These are phyloP conservation scores for Lepisosteus oculatus DNA, from an alignment of 2,113 vertebrate species.

Conservation along the genomic window DNA sequence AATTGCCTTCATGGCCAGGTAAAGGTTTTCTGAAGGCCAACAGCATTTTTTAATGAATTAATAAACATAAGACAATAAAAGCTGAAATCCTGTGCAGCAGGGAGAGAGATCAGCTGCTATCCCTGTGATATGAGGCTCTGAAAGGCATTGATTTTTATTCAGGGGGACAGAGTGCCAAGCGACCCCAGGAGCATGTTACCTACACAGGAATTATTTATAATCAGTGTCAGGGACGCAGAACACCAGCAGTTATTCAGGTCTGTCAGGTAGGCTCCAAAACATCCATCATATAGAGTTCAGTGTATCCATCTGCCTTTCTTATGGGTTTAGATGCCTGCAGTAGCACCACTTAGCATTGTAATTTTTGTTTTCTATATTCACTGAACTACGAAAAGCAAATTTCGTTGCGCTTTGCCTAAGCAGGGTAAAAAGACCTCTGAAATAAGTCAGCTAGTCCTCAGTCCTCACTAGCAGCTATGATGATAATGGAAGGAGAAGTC, in stretches of 20 bases:
- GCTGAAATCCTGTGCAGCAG: constrained; percentile 14
- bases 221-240: constrained; percentile 55
- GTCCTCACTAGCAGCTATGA: too few species aligned
- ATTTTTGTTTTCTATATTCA: too few species aligned
- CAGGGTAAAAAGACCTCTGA: too few species aligned
- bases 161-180: constrained; percentile 58
- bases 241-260: neutral
- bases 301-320: too few species aligned
- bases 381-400: too few species aligned
- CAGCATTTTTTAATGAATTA: constrained; percentile 23
- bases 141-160: constrained; percentile 71
- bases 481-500: too few species aligned
- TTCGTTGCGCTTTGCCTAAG: too few species aligned
- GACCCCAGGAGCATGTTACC: constrained; percentile 57
- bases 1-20: constrained; percentile 2
- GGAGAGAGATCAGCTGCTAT: constrained; percentile 51
- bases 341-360: too few species aligned
- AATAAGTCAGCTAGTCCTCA: too few species aligned
- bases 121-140: constrained; percentile 68
- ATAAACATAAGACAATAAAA: neutral
- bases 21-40: constrained; percentile 17
- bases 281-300: too few species aligned
- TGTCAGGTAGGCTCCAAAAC: too few species aligned
- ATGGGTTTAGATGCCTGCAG: too few species aligned
- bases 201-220: constrained; percentile 54